A percentile compares a stretch with the other conserved stretches of the same genome.
Evolutionary conservation across 64 coral and sea anemone species (phyloP).

Genomic region (Cladopsammia gracilis): DNA sequence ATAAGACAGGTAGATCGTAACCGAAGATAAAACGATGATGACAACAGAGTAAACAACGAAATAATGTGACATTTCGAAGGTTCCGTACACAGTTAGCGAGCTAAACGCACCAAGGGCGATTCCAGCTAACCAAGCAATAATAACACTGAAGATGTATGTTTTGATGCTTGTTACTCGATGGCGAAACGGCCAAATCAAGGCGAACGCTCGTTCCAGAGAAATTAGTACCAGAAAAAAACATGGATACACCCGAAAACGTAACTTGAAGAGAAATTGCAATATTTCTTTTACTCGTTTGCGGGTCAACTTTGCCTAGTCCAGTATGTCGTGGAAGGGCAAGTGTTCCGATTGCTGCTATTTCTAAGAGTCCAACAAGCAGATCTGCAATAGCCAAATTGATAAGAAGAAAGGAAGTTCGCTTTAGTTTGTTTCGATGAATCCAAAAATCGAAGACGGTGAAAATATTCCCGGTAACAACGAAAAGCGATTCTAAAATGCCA

Average conservation of each 20-base stretch:
- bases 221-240: not conserved
- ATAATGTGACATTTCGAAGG: not conserved
- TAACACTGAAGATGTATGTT: not conserved
- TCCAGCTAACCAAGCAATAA: not conserved
- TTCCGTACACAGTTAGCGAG: not conserved
- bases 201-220: conserved; percentile 4
- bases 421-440: too few species aligned
- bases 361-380: too few species aligned
- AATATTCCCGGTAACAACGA: too few species aligned
- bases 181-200: not conserved
- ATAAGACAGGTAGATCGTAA: not conserved
- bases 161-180: not conserved
- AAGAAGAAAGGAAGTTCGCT: too few species aligned
- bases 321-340: too few species aligned
- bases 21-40: not conserved
- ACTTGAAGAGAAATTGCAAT: too few species aligned
- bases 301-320: too few species aligned
- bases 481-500: too few species aligned
- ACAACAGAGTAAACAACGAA: not conserved
- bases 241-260: not conserved
- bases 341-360: too few species aligned
- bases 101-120: not conserved
- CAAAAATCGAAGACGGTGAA: too few species aligned
- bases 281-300: too few species aligned
- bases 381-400: too few species aligned